Conservation (phyloP, 2,797 vertebrate species). For the Echeneis naucrates region DNA sequence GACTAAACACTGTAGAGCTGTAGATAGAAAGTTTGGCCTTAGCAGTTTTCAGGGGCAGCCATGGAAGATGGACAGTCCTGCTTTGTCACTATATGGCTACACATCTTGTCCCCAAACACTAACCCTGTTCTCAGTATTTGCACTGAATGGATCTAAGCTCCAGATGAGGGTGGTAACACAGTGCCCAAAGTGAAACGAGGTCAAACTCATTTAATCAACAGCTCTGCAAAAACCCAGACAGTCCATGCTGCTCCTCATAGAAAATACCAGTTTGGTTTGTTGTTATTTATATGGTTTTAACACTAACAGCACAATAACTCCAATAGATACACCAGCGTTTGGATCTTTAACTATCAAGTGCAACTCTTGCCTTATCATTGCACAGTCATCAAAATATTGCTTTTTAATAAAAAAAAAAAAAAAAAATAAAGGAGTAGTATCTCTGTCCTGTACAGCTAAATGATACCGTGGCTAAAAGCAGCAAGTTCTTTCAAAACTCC, state of each 20-base stretch:
- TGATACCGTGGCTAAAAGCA: slow-evolving; percentile 73
- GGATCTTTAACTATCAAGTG: slow-evolving; percentile 90
- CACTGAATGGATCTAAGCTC: slow-evolving; percentile 61
- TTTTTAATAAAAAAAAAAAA: slow-evolving; percentile 89
- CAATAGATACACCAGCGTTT: slow-evolving; percentile 92
- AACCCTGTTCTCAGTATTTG: slow-evolving; percentile 37
- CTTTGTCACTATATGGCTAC: slow-evolving; percentile 45
- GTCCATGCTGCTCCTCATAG: slow-evolving; percentile 83
- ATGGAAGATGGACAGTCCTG: slow-evolving; percentile 61
- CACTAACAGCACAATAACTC: slow-evolving; percentile 87
- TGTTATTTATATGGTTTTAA: slow-evolving; percentile 87
- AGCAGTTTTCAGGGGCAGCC: slow-evolving; percentile 62
- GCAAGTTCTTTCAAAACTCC: slow-evolving; percentile 85
- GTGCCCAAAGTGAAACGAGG: slow-evolving; percentile 63
- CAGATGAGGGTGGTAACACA: slow-evolving; percentile 58
- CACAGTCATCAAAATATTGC: slow-evolving; percentile 88
- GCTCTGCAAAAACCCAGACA: slow-evolving; percentile 79
- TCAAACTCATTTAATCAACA: slow-evolving; percentile 60
- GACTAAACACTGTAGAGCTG: slow-evolving; percentile 65
- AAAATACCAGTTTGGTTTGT: slow-evolving; percentile 91
- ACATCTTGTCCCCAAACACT: slow-evolving; percentile 11
- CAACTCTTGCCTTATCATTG: slow-evolving; percentile 84
- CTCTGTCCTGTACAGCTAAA: slow-evolving; percentile 60
- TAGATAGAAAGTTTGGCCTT: slow-evolving; percentile 69
- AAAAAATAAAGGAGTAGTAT: slow-evolving; percentile 77